Evolutionary conservation across 2,113 vertebrate species (phyloP).

Genomic region (Paradisaea rubra): DNA sequence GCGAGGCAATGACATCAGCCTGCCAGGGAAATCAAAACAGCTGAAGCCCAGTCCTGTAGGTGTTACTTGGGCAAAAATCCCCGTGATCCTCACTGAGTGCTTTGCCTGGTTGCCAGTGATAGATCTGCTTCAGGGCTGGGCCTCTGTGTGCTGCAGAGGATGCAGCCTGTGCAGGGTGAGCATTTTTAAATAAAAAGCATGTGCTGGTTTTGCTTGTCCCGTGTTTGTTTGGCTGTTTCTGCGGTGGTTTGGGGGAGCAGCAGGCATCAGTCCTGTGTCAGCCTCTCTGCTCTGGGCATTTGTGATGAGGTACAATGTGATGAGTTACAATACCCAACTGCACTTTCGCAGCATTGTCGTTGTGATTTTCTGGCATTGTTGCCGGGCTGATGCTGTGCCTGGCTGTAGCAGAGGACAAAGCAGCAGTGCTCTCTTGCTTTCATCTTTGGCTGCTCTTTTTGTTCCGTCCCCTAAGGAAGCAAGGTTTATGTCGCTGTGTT

Average conservation of each 20-base stretch:
- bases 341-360: neutral
- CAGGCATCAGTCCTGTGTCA: neutral
- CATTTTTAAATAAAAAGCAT: fast-evolving
- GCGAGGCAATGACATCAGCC: neutral
- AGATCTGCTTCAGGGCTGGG: neutral
- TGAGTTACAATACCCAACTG: neutral
- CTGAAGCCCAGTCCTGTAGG: neutral
- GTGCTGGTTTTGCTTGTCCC: neutral
- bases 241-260: neutral
- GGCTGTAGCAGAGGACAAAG: neutral
- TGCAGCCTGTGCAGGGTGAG: neutral
- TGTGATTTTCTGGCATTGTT: neutral
- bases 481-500: neutral
- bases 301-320: neutral
- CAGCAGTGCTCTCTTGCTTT: neutral
- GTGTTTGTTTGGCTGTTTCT: neutral
- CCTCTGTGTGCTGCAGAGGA: neutral
- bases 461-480: neutral
- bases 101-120: neutral
- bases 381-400: neutral
- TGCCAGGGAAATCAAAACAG: conserved; percentile 38
- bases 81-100: neutral
- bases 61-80: neutral
- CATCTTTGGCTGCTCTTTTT: neutral
- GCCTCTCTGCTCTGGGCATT: neutral